These are phyloP conservation scores for Nicator chloris DNA, from an alignment of 2,113 vertebrate species.

Conservation along the genomic window DNA sequence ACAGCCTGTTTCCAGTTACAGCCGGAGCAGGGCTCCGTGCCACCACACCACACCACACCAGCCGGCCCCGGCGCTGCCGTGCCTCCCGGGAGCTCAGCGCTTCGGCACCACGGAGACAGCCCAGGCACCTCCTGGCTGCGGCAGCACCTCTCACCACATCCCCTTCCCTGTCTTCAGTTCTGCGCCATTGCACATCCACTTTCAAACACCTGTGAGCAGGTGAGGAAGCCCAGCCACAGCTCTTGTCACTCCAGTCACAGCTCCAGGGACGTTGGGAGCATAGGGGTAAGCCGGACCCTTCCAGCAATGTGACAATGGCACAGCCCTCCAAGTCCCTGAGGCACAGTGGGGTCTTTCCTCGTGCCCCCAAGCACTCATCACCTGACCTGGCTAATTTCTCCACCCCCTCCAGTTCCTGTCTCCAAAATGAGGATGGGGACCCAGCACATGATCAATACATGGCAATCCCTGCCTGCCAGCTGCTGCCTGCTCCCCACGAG, in stretches of 20 bases:
- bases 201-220: background rate
- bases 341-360: background rate
- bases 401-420: background rate
- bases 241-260: background rate
- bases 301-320: background rate
- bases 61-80: fast-evolving
- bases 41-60: background rate
- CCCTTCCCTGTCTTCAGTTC: background rate
- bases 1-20: constrained; percentile 38
- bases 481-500: background rate
- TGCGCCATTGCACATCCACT: fast-evolving
- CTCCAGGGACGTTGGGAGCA: background rate
- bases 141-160: background rate
- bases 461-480: background rate
- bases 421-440: background rate
- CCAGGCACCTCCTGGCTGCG: fast-evolving
- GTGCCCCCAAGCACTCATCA: background rate
- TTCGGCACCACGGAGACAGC: background rate
- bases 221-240: background rate
- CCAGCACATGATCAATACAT: background rate
- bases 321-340: fast-evolving
- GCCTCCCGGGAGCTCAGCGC: fast-evolving
- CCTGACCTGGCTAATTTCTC: background rate
- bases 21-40: background rate
- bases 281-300: background rate